Evolutionary conservation across 2,113 vertebrate species (phyloP), one percentile per base, ranked within the genome.

Genomic region (Pyxicephalus adspersus): DNA sequence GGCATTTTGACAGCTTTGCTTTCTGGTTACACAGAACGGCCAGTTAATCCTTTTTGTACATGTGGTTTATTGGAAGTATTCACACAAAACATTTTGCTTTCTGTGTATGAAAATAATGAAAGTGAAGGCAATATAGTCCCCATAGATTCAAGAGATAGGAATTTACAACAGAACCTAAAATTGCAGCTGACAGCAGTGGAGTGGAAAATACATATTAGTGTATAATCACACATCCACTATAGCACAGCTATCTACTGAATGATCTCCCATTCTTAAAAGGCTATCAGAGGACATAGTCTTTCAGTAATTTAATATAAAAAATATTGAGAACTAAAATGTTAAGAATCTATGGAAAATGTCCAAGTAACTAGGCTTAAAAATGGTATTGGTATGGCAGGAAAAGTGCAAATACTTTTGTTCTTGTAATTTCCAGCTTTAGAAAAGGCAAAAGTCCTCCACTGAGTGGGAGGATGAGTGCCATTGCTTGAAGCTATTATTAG

Each of bases 141-240:
- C 28, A 38, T 45, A 63, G 50, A 25, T 25, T 51, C 15, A 61
- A 71, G 45, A 23, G 22, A 45, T n/a, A 64, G 34, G 34, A 58
- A 63, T 71, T 50, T 52, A 45, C 29, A 63, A 61, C 25, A 19
- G n/a, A 70, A 4, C 23, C 50, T 64, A 55, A 20, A 64, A 52
- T 23, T 74, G 54, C 28, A 54, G 22, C 11, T 57, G 64, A 79
- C 64, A 67, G 51, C 52, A 68, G 7, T n/a, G 45, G 15, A 60
- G 54, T 60, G 17, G 71, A 74, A 23, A 74, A 74, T 34, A n/a
- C 52, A 73, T 55, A 58, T 73, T 73, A 70, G 23, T 19, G 29
- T 34, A 22, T 26, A 71, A 54, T 54, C 67, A 54, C 45, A 52
- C 50, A 28, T 68, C 20, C 65, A 67, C 11, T 50, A 11, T 31